A percentile compares a stretch with the other conserved stretches of the same genome.
phyloP scores from a whole-genome alignment of 2,113 vertebrate species.

The Oplegnathus fasciatus region DNA sequence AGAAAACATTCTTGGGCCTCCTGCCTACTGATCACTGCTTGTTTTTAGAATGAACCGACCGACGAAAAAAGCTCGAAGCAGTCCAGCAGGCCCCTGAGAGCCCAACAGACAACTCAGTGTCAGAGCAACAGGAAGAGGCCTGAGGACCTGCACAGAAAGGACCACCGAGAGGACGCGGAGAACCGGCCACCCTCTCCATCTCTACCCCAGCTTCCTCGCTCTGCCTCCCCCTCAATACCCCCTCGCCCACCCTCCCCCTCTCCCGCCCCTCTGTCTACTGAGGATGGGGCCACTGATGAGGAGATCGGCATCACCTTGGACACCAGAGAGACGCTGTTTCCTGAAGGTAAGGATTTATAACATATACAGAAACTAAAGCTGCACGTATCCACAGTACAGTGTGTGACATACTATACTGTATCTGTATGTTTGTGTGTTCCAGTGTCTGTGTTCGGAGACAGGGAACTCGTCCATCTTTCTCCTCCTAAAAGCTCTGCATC shows the following conservation, averaged over 20 bases:
- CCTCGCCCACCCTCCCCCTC: constrained; percentile 55
- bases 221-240: constrained; percentile 46
- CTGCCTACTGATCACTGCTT: constrained; percentile 10
- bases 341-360: constrained; percentile 81
- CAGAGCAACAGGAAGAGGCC: constrained; percentile 68
- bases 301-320: constrained; percentile 81
- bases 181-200: constrained; percentile 65
- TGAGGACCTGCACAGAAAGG: constrained; percentile 64
- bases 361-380: neutral
- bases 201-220: constrained; percentile 53
- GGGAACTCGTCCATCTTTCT: constrained; percentile 75
- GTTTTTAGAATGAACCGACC: constrained; percentile 72
- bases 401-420: neutral
- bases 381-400: neutral
- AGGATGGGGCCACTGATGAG: constrained; percentile 75
- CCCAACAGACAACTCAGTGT: constrained; percentile 63
- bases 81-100: constrained; percentile 57
- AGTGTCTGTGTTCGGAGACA: constrained; percentile 85
- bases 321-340: constrained; percentile 79
- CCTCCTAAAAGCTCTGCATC: constrained; percentile 79
- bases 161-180: constrained; percentile 63
- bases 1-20: neutral
- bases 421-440: constrained; percentile 51
- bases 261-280: constrained; percentile 54
- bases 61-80: constrained; percentile 70